Evolutionary conservation across 2,888 invertebrate genomes (phyloP).

Genomic region (Deilephila porcellus): DNA sequence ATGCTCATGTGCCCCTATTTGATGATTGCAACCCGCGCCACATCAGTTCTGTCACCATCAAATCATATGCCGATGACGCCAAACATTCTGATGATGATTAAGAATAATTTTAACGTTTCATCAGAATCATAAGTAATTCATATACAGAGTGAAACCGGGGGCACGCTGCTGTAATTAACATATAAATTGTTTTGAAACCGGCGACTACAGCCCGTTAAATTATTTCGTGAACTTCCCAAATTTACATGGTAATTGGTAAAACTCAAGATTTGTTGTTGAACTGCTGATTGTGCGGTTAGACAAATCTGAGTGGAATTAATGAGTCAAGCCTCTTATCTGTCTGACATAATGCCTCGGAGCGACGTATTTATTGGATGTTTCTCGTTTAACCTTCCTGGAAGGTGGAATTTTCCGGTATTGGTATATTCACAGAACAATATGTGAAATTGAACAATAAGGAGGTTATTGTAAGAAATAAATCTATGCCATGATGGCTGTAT

Average conservation of each 20-base stretch:
- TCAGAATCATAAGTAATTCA: slow-evolving; percentile 31
- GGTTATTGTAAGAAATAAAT: no score
- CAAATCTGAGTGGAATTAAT: slow-evolving; percentile 71
- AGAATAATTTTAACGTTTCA: slow-evolving; percentile 30
- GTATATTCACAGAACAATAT: no score
- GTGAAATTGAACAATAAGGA: no score
- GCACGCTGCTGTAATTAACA: slow-evolving; percentile 80
- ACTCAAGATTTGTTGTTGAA: slow-evolving; percentile 83
- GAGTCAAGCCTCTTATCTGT: slow-evolving; percentile 52
- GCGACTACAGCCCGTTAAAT: slow-evolving; percentile 80
- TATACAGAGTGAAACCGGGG: slow-evolving; percentile 27
- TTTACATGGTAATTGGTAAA: slow-evolving; percentile 84
- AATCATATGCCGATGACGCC: neutral
- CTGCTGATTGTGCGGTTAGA: slow-evolving; percentile 77
- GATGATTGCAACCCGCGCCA: neutral
- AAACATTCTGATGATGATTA: slow-evolving; percentile 5
- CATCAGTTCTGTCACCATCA: neutral
- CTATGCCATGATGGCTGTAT: no score
- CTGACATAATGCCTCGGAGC: slow-evolving; percentile 8
- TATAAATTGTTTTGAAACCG: slow-evolving; percentile 84
- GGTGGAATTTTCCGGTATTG: neutral
- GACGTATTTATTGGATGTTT: neutral
- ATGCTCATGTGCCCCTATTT: neutral
- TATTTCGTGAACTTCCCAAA: slow-evolving; percentile 83
- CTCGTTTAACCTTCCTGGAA: neutral